Conservation (phyloP, 2,888 invertebrate species). For the Drosophila neotestacea region DNA sequence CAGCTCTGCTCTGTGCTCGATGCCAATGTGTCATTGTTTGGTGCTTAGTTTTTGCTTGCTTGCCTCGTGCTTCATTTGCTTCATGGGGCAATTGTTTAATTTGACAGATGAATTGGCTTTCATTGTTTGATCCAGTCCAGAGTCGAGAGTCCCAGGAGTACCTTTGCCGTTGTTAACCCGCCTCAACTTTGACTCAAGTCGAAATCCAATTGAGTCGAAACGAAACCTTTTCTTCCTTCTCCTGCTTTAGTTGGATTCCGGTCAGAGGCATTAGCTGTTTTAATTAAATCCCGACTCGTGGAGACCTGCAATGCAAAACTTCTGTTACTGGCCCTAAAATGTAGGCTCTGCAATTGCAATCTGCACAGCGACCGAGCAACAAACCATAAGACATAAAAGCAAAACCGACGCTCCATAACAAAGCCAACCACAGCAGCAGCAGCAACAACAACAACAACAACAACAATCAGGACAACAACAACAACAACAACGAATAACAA, state of each 20-base stretch:
- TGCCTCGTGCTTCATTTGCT: conserved; percentile 45
- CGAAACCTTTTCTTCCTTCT: neutral
- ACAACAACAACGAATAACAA: conserved; percentile 5
- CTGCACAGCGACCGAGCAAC: conserved; percentile 30
- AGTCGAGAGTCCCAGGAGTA: conserved; percentile 1
- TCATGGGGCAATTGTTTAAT: conserved; percentile 61
- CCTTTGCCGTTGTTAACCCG: conserved; percentile 22
- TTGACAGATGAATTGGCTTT: conserved; percentile 73
- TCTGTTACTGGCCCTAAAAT: conserved; percentile 30
- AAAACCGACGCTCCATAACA: conserved; percentile 60
- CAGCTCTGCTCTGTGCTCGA: neutral
- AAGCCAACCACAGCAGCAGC: conserved; percentile 64
- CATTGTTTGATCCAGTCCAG: conserved; percentile 34
- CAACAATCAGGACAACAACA: conserved; percentile 1
- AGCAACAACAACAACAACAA: conserved; percentile 24
- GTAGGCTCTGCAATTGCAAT: conserved; percentile 63
- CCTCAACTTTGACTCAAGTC: conserved; percentile 24
- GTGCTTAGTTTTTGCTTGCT: conserved; percentile 50
- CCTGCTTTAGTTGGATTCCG: conserved; percentile 13
- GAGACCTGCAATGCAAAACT: conserved; percentile 49
- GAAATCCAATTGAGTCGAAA: neutral
- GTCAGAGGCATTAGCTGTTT: conserved; percentile 50
- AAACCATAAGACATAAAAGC: conserved; percentile 59
- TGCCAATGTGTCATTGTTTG: conserved; percentile 64
- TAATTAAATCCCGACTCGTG: conserved; percentile 65